These are phyloP conservation scores for Xiphorhynchus elegans DNA, from an alignment of 2,113 vertebrate genomes.

Conservation along the genomic window DNA sequence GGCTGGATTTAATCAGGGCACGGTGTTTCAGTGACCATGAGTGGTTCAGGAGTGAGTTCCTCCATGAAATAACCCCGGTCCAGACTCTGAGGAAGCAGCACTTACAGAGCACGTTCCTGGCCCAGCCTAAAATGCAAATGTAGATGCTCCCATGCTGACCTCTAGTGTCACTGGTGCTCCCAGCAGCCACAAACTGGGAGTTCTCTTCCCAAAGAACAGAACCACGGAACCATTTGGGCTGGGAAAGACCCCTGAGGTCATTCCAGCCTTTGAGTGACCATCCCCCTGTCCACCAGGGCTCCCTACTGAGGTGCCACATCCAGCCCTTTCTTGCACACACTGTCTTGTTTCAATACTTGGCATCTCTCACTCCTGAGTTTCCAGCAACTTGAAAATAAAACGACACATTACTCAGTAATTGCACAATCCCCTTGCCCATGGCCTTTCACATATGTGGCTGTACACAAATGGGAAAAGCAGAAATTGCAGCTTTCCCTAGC, in stretches of 20 bases:
- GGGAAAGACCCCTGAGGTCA: background rate
- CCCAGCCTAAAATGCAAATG: background rate
- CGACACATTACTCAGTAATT: background rate
- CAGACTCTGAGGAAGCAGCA: fast-evolving
- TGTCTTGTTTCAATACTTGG: fast-evolving
- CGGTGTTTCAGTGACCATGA: background rate
- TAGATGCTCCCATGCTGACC: background rate
- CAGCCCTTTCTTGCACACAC: background rate
- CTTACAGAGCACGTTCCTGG: fast-evolving
- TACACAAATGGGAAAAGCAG: background rate
- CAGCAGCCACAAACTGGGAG: background rate
- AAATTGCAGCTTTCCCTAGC: background rate
- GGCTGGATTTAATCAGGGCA: fast-evolving
- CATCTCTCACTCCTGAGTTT: background rate
- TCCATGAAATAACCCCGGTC: fast-evolving
- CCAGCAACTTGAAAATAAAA: background rate
- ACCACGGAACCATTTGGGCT: fast-evolving
- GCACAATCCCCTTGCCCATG: background rate
- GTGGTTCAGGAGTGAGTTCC: background rate
- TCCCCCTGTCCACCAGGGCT: background rate
- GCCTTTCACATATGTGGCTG: background rate
- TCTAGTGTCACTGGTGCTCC: background rate
- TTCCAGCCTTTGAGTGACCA: too few relatives aligned
- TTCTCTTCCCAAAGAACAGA: background rate
- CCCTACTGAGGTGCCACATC: fast-evolving